Conservation (phyloP, 2,113 vertebrate species). For the Syngnathus floridae region DNA sequence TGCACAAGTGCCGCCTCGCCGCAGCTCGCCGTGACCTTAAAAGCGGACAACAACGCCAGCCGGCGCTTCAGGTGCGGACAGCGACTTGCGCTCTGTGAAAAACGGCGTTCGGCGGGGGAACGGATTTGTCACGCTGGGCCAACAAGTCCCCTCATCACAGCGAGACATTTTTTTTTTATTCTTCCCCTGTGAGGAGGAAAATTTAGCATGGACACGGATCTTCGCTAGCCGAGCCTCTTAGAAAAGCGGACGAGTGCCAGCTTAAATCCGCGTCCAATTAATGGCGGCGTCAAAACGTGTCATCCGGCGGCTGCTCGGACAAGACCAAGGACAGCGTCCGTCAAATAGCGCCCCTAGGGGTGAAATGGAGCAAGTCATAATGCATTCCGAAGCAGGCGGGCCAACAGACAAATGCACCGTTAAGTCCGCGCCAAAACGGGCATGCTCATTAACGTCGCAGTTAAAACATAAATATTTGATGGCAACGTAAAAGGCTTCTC, state of each 20-base stretch:
- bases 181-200: background rate
- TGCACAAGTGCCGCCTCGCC: background rate
- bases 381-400: background rate
- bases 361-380: too few relatives aligned
- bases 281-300: background rate
- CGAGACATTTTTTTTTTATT: background rate
- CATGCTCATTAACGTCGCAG: slow-evolving; percentile 45
- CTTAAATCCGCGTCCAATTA: background rate
- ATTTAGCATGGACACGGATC: background rate
- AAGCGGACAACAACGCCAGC: background rate
- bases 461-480: slow-evolving; percentile 67
- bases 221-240: background rate
- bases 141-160: slow-evolving; percentile 45
- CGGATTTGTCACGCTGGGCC: slow-evolving; percentile 54
- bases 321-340: too few relatives aligned
- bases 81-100: slow-evolving; percentile 39
- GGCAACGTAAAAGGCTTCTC: slow-evolving; percentile 48
- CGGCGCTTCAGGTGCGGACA: slow-evolving; percentile 7
- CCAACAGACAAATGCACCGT: slow-evolving; percentile 36
- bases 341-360: too few relatives aligned
- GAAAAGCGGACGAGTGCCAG: background rate
- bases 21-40: background rate
- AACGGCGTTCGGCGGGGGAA: slow-evolving; percentile 38
- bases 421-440: slow-evolving; percentile 28
- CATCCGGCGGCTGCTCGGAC: too few relatives aligned